A percentile compares a stretch with the other conserved stretches of the same genome.
Evolutionary conservation across 2,113 vertebrate species (phyloP).

Genomic region (Natator depressus): DNA sequence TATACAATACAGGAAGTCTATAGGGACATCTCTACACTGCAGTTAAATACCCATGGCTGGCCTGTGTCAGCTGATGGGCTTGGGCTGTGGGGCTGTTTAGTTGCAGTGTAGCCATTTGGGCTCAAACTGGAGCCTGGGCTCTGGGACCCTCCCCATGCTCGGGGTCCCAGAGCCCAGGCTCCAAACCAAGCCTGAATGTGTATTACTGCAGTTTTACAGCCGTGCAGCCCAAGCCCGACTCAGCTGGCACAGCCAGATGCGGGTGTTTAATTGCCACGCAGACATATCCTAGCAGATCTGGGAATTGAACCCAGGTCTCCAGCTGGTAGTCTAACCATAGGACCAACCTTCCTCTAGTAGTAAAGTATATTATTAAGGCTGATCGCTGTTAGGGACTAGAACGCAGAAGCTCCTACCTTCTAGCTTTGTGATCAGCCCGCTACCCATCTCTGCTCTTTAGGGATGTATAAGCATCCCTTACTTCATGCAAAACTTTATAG

Average conservation of each 20-base stretch:
- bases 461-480: neutral
- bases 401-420: neutral
- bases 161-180: neutral
- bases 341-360: neutral
- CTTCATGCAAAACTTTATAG: neutral
- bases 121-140: too few species aligned
- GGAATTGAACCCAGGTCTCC: neutral
- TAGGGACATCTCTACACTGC: neutral
- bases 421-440: neutral
- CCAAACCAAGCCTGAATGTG: neutral
- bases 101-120: neutral
- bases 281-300: neutral
- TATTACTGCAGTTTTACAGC: neutral
- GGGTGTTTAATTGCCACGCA: neutral
- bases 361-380: neutral
- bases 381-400: neutral
- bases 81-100: neutral
- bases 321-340: fast-evolving
- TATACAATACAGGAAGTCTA: neutral
- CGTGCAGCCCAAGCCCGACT: neutral
- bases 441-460: neutral
- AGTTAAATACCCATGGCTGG: neutral
- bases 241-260: neutral
- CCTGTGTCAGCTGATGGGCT: neutral
- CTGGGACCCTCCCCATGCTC: neutral